phyloP scores from a whole-genome alignment of 2,113 vertebrate genomes.

The Sebastes fasciatus region DNA sequence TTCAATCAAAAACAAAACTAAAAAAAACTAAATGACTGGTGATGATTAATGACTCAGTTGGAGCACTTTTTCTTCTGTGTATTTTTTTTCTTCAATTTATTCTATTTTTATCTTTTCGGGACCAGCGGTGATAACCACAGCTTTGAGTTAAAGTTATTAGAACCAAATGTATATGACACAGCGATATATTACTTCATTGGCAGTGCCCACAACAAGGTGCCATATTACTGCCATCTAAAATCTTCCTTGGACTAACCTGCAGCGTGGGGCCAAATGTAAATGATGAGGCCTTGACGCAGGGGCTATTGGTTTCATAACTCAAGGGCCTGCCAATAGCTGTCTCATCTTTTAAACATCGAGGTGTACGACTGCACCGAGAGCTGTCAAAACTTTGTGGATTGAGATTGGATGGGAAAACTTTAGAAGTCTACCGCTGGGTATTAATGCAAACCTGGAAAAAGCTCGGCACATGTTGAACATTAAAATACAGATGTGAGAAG shows the following conservation, averaged over 20 bases:
- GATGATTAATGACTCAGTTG: conserved; percentile 56
- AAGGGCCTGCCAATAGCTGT: conserved; percentile 71
- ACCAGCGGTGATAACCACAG: conserved; percentile 34
- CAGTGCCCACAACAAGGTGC: conserved; percentile 43
- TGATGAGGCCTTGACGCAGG: conserved; percentile 63
- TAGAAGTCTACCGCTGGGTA: conserved; percentile 6
- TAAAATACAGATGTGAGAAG: background rate
- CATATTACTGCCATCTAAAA: conserved; percentile 39
- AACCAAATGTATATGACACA: conserved; percentile 34
- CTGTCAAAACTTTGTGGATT: conserved; percentile 72
- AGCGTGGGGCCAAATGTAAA: conserved; percentile 66
- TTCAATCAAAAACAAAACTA: background rate
- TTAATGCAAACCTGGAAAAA: conserved; percentile 20
- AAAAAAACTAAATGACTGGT: background rate
- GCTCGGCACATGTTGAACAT: conserved; percentile 9
- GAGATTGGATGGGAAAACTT: conserved; percentile 54
- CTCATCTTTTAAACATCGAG: conserved; percentile 80
- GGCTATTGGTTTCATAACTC: conserved; percentile 77
- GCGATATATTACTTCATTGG: conserved; percentile 38
- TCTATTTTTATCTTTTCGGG: conserved; percentile 21
- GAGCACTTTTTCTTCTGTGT: background rate
- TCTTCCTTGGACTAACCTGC: conserved; percentile 49
- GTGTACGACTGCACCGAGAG: conserved; percentile 47
- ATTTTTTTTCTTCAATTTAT: background rate
- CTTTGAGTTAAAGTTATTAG: conserved; percentile 34